Evolutionary conservation across 2,113 vertebrate genomes (phyloP).

Genomic region (Corydoras maculifer): DNA sequence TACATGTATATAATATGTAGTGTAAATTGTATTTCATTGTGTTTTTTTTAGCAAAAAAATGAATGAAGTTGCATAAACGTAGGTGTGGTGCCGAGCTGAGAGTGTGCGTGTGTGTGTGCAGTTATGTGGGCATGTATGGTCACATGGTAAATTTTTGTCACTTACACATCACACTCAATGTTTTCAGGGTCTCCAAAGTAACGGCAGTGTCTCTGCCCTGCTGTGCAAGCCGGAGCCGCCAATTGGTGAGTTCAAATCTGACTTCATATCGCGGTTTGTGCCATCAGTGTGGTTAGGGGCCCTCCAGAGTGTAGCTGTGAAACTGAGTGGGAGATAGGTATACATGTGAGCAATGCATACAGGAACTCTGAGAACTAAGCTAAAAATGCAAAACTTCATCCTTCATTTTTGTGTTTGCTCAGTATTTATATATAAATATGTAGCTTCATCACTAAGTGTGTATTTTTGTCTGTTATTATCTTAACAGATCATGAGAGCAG

Average conservation of each 20-base stretch:
- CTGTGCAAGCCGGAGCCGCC: slow-evolving; percentile 57
- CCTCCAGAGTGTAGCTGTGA: slow-evolving; percentile 2
- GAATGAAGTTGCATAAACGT: neutral
- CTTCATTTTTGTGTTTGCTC: no score
- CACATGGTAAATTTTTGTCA: slow-evolving; percentile 6
- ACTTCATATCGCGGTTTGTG: slow-evolving; percentile 20
- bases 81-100: neutral
- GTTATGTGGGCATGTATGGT: slow-evolving; percentile 7
- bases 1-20: no score
- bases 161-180: neutral
- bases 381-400: no score
- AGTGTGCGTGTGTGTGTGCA: neutral
- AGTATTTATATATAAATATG: neutral
- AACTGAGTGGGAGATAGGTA: slow-evolving; percentile 14
- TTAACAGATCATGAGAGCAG: slow-evolving; percentile 62
- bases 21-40: no score
- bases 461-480: neutral
- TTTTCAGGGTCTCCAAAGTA: slow-evolving; percentile 67
- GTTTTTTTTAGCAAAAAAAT: neutral
- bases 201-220: slow-evolving; percentile 57
- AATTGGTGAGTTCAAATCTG: slow-evolving; percentile 79
- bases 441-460: neutral
- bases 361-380: no score
- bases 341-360: no score
- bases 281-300: slow-evolving; percentile 30